Base-by-base conservation (phyloP, 2,888 invertebrate genomes). In the Scaptomyza caliginosa region DNA sequence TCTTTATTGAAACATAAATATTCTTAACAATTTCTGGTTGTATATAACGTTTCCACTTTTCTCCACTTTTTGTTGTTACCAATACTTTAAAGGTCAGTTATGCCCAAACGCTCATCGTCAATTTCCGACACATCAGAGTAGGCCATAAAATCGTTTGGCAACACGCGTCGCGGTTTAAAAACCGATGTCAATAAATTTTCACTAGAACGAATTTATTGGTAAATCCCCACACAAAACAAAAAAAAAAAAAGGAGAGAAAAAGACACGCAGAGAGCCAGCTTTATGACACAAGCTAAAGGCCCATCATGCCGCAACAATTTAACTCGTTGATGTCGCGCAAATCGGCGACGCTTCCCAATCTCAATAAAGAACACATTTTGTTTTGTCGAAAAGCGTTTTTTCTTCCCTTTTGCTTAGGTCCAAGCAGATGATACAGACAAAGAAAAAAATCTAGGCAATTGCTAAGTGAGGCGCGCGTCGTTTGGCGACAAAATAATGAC, bases 401-500 rank as follows among this genome's bases (percentile, higher is more conserved):
- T 32, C 5, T 30, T 24, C n/a, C n/a, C n/a, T 32, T 16, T 16
- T 62, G 60, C 55, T 40, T 50, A 54, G 58, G 54, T 26, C 40
- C 52, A 34, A 52, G 56, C 54, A 55, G n/a, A 28, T 17, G 45
- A 17, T 17, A 39, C 24, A 67, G 52, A 24, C 48, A 43, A 50
- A 21, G 50, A 36, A 50, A 72, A 40, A 43, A 38, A 32, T 28
- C 32, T 43, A 43, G 64, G 57, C 49, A 63, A 75, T 79, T 77
- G 85, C 74, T 77, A 67, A 85, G 76, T 88, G 79, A 78, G 81
- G 77, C 86, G 71, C 71, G 74, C 70, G 70, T 66, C 86, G 84
- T 88, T 90, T 89, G 79, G 83, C 79, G 74, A 80, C 73, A 88
- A 75, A 88, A 90, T 89, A 83, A 86, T 89, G 88, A 84, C 89